Percentiles rank a stretch among this genome's conserved stretches.
phyloP scores from a whole-genome alignment of 2,888 invertebrate species.

The Spisula subtruncata region DNA sequence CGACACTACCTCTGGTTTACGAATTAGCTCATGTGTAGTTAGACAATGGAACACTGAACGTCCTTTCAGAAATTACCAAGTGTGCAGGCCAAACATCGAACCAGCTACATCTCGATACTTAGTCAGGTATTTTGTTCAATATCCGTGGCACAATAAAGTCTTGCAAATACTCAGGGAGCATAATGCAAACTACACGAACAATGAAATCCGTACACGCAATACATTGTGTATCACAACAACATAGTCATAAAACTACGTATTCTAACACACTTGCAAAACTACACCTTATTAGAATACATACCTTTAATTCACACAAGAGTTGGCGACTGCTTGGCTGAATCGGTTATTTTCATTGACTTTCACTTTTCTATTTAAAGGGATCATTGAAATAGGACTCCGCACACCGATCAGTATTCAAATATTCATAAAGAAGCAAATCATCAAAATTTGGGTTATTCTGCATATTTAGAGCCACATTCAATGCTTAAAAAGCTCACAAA shows the following conservation, averaged over 20 bases:
- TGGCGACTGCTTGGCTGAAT: constrained; percentile 64
- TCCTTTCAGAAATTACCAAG: no score
- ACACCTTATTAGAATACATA: constrained; percentile 17
- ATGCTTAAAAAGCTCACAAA: constrained; percentile 49
- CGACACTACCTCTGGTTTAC: no score
- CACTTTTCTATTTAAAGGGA: constrained; percentile 69
- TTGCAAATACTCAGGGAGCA: no score
- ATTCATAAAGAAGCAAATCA: constrained; percentile 63
- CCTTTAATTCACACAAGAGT: constrained; percentile 52
- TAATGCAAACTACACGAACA: no score
- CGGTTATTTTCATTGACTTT: constrained; percentile 62
- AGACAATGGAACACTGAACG: no score
- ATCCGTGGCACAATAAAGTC: no score
- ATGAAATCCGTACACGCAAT: no score
- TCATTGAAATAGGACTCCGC: constrained; percentile 64
- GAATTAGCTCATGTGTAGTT: no score
- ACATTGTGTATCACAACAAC: no score
- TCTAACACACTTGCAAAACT: background rate
- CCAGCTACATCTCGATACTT: no score
- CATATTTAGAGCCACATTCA: constrained; percentile 57
- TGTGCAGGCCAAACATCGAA: no score
- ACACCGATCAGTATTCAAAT: constrained; percentile 57
- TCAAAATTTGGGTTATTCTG: constrained; percentile 64
- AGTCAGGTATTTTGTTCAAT: no score
- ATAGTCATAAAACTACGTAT: background rate